Base-by-base conservation (phyloP, 1,140 invertebrate genomes). In the Grapholita molesta region DNA sequence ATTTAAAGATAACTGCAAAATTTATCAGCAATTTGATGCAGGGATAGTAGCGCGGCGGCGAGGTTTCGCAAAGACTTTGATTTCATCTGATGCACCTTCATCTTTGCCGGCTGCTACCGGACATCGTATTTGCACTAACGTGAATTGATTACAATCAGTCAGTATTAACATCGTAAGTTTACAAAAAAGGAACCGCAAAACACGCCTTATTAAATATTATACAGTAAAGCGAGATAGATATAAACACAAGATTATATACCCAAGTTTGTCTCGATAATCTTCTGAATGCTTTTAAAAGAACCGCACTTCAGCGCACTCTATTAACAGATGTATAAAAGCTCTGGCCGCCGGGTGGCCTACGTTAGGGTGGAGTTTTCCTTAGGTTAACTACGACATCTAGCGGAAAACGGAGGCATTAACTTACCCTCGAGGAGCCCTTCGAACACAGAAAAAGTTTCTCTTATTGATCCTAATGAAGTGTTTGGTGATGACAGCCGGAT, bases 11-110 rank as follows among this genome's bases (percentile, higher is more conserved):
- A 82, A 76, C 76, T 74, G 48, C 67, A 67, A 70, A 77, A 75
- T 79, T 82, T 88, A 89, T 89, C 87, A 82, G 70, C 70, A 75
- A 78, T 80, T 73, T 82, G 85, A 88, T 82, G 81, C 69, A 78
- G 82, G 82, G 79, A 79, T 77, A 75, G 79, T 74, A 78, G 78
- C 79, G 79, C 78, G 80, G 85, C 87, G 84, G 83, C 80, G 75
- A 83, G 80, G 84, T 82, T 80, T 80, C 67, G 79, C 82, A 88
- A 86, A 83, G 82, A 74, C 55, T 52, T 64, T 73, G 85, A 88
- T 88, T 55, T 48, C 84, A 88, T 88, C 85, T 66, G 28, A 21
- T n/a, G 53, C 68, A 69, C 78, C 78, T 88, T 86, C 76, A 89
- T 89, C 80, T 86, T 72, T 83, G 84, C 79, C 73, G 66, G 71